A percentile compares a stretch with the other conserved stretches of the same genome.
Evolutionary conservation across 2,888 invertebrate species (phyloP).

Genomic region (Nomada fucata): DNA sequence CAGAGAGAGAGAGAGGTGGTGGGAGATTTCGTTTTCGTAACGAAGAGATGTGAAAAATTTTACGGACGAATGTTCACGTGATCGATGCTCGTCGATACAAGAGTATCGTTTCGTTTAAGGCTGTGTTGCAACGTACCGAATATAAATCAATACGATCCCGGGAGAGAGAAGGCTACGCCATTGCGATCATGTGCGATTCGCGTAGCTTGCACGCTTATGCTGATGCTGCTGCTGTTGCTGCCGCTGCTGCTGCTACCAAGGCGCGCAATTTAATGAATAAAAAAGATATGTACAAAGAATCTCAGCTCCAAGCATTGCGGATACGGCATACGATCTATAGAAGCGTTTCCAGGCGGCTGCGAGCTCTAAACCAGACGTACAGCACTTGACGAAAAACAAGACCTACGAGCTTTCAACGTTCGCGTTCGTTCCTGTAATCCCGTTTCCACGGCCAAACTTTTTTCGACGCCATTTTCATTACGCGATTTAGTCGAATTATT

Average conservation of each 20-base stretch:
- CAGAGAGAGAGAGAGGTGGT: neutral
- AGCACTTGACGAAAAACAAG: conserved; percentile 41
- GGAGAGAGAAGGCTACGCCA: conserved; percentile 36
- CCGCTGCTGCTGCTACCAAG: conserved; percentile 28
- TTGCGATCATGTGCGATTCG: conserved; percentile 54
- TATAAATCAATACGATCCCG: conserved; percentile 66
- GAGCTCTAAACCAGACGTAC: conserved; percentile 55
- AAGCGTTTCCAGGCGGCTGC: conserved; percentile 63
- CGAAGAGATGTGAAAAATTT: neutral
- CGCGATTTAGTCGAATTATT: neutral
- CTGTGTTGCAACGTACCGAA: conserved; percentile 42
- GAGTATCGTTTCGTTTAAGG: conserved; percentile 31
- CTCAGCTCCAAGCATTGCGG: conserved; percentile 64
- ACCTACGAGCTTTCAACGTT: conserved; percentile 15
- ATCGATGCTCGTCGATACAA: conserved; percentile 40
- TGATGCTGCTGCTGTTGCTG: conserved; percentile 21
- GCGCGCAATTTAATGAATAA: conserved; percentile 48
- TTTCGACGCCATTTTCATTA: neutral
- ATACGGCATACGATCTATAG: conserved; percentile 60
- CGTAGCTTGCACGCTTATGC: conserved; percentile 39
- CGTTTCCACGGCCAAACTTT: neutral
- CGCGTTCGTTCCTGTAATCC: neutral
- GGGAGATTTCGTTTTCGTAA: neutral
- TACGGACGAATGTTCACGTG: conserved; percentile 22
- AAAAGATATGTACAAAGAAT: conserved; percentile 30